phyloP scores from a whole-genome alignment of 2,113 vertebrate genomes.

The Embiotoca jacksoni region DNA sequence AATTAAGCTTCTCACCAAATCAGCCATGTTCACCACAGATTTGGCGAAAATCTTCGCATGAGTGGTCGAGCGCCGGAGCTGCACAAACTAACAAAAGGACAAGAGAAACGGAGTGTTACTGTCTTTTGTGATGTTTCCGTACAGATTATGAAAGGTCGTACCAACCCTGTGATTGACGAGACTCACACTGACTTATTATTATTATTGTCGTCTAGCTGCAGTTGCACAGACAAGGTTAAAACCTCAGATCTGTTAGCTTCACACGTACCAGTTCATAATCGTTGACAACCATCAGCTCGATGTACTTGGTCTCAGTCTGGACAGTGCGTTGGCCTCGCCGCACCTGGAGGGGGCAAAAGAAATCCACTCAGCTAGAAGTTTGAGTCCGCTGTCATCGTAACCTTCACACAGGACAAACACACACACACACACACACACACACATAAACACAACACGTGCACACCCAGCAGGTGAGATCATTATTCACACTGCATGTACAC shows the following conservation, averaged over 20 bases:
- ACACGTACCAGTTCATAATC: slow-evolving; percentile 91
- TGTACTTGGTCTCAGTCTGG: slow-evolving; percentile 98
- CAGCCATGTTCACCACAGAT: slow-evolving; percentile 96
- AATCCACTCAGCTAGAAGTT: neutral
- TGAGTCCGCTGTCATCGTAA: slow-evolving; percentile 24
- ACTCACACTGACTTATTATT: no score
- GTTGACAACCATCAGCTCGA: slow-evolving; percentile 96
- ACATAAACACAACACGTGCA: slow-evolving; percentile 6
- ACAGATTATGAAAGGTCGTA: no score
- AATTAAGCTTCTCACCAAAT: slow-evolving; percentile 84
- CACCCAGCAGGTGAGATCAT: slow-evolving; percentile 43
- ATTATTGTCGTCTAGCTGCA: neutral
- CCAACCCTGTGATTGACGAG: no score
- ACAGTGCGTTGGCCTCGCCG: slow-evolving; percentile 90
- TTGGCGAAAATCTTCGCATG: slow-evolving; percentile 98
- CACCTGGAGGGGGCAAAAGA: slow-evolving; percentile 81
- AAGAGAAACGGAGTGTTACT: neutral
- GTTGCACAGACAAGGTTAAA: neutral
- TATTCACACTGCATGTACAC: slow-evolving; percentile 42
- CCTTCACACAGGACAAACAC: slow-evolving; percentile 57
- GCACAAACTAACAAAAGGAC: slow-evolving; percentile 86
- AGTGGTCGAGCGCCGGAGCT: slow-evolving; percentile 88
- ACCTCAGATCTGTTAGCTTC: neutral
- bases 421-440: slow-evolving; percentile 10
- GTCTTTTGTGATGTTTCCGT: neutral